Evolutionary conservation across 2,797 vertebrate genomes (phyloP).

Genomic region (Danio jaintianensis): DNA sequence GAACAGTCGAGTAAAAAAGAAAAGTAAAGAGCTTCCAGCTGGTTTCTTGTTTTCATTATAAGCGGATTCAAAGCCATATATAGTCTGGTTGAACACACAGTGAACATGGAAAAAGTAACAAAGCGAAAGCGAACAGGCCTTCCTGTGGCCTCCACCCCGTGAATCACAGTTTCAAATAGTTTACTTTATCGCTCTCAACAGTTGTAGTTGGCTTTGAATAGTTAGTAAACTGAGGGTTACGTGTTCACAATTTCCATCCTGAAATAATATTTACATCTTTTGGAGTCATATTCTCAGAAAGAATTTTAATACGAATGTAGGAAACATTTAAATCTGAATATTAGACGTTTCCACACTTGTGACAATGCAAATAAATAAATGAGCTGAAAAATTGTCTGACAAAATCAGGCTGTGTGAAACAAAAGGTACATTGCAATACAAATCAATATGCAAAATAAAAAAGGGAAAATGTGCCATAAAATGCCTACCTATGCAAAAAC

Average conservation of each 20-base stretch:
- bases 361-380: neutral
- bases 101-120: neutral
- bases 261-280: neutral
- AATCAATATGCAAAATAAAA: slow-evolving; percentile 13
- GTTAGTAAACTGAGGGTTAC: slow-evolving; percentile 13
- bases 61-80: neutral
- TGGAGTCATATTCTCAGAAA: neutral
- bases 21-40: slow-evolving; percentile 13
- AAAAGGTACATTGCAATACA: neutral
- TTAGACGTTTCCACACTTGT: neutral
- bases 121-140: neutral
- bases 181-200: slow-evolving; percentile 14
- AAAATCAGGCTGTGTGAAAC: neutral
- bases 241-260: neutral
- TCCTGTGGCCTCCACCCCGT: slow-evolving; percentile 30
- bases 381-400: neutral
- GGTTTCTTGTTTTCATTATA: neutral
- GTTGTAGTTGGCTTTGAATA: neutral
- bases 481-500: neutral
- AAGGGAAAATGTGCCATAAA: neutral
- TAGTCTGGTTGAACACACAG: slow-evolving; percentile 4
- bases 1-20: slow-evolving; percentile 3
- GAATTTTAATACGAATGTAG: neutral
- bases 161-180: slow-evolving; percentile 19
- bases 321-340: slow-evolving; percentile 1